Evolutionary conservation across 2,888 invertebrate species (phyloP).

Genomic region (Brachyptera putata): DNA sequence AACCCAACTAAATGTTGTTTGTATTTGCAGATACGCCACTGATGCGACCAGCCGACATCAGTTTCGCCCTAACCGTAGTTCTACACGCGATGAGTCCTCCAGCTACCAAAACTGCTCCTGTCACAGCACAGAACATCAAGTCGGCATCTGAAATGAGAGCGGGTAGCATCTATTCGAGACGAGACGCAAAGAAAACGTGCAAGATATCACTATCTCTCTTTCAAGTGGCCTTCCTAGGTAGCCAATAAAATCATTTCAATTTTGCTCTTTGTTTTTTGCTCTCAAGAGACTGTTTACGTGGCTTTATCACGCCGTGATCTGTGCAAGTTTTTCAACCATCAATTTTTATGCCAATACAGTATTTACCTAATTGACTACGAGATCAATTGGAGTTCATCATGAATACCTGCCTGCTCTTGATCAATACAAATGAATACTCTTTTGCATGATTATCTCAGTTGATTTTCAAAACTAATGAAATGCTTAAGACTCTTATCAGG

Average conservation of each 20-base stretch:
- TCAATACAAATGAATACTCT: too few species aligned
- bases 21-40: slow-evolving; percentile 88
- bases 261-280: neutral
- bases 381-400: too few species aligned
- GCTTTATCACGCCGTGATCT: too few species aligned
- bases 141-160: slow-evolving; percentile 66
- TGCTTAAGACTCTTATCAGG: too few species aligned
- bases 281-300: neutral
- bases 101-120: slow-evolving; percentile 64
- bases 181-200: slow-evolving; percentile 63
- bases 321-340: too few species aligned
- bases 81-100: slow-evolving; percentile 83
- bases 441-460: too few species aligned
- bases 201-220: slow-evolving; percentile 75
- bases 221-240: slow-evolving; percentile 75
- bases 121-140: slow-evolving; percentile 65
- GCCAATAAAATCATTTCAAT: too few species aligned
- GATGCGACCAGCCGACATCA: slow-evolving; percentile 83
- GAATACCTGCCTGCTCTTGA: too few species aligned
- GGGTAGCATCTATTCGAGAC: slow-evolving; percentile 56
- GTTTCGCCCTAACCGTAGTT: slow-evolving; percentile 84
- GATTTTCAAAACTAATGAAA: too few species aligned
- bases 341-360: too few species aligned
- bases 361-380: too few species aligned
- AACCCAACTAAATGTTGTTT: too few species aligned